phyloP scores from a whole-genome alignment of 2,797 vertebrate genomes.

The Notolabrus celidotus region DNA sequence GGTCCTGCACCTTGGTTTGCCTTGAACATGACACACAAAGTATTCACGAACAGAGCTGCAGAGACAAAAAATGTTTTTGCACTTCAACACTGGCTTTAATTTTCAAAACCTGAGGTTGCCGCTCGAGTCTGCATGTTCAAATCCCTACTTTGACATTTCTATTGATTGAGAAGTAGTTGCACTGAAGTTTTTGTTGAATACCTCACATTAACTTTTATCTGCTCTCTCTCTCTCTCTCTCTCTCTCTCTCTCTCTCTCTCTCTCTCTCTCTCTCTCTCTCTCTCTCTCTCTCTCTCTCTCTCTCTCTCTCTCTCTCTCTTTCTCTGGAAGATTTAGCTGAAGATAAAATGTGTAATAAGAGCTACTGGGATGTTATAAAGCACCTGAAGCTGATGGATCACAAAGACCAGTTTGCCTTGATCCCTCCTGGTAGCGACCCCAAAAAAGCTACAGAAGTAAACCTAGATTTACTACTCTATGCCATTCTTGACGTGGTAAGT shows the following conservation, averaged over 20 bases:
- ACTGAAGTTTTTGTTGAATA: too few relatives aligned
- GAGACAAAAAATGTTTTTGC: too few relatives aligned
- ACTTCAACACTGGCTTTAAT: too few relatives aligned
- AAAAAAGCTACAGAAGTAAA: constrained; percentile 24
- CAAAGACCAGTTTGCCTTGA: constrained; percentile 48
- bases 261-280: neutral
- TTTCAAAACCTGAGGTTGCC: too few relatives aligned
- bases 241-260: neutral
- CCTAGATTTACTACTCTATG: constrained; percentile 30
- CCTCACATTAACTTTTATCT: too few relatives aligned
- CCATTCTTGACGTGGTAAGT: constrained; percentile 56
- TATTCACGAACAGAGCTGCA: too few relatives aligned
- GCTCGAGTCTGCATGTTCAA: too few relatives aligned
- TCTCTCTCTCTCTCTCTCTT: neutral
- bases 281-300: neutral
- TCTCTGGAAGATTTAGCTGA: neutral
- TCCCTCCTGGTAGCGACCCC: constrained; percentile 58
- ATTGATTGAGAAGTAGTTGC: too few relatives aligned
- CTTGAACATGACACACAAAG: too few relatives aligned
- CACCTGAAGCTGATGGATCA: constrained; percentile 51
- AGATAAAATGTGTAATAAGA: neutral
- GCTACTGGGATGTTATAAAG: constrained; percentile 53
- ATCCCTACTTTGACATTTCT: too few relatives aligned
- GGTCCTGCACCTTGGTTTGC: too few relatives aligned
- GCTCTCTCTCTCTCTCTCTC: neutral